phyloP scores from a whole-genome alignment of 2,888 invertebrate species.

The Trachelus iudaicus region DNA sequence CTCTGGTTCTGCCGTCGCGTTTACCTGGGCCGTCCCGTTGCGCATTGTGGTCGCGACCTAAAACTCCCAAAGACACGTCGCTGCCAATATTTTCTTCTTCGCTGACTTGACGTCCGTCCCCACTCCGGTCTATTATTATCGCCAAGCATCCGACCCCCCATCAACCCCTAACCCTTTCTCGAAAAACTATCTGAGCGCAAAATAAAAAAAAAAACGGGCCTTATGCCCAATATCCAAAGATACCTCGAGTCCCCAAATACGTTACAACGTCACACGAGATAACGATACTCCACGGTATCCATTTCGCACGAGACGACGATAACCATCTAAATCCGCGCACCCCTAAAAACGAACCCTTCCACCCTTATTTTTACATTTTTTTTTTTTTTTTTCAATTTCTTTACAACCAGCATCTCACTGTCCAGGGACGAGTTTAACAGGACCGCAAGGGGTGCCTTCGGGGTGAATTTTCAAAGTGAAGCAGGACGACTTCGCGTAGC shows the following conservation, averaged over 20 bases:
- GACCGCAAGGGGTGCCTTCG: constrained; percentile 17
- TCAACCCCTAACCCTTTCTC: not conserved
- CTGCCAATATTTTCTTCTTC: not conserved
- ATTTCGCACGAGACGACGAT: constrained; percentile 22
- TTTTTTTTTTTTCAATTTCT: not conserved
- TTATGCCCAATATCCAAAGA: not conserved
- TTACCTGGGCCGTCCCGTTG: not conserved
- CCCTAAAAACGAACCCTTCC: constrained; percentile 8
- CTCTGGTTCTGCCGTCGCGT: not conserved
- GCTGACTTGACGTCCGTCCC: not conserved
- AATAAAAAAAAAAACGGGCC: not conserved
- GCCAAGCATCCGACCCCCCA: not conserved
- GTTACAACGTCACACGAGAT: not conserved
- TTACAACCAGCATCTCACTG: constrained; percentile 19
- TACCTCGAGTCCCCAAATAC: not conserved
- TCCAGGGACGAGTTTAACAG: constrained; percentile 33
- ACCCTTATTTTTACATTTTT: constrained; percentile 11
- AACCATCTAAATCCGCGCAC: constrained; percentile 33
- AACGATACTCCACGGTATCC: not conserved
- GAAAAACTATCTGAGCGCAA: not conserved
- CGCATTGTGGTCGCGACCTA: constrained; percentile 16
- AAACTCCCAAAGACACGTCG: constrained; percentile 6
- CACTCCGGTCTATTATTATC: not conserved
- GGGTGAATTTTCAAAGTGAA: not conserved
- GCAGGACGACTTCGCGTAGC: constrained; percentile 30